A percentile compares a stretch with the other conserved stretches of the same genome.
Conservation (phyloP, 2,113 vertebrate species). For the Acinonyx jubatus region DNA sequence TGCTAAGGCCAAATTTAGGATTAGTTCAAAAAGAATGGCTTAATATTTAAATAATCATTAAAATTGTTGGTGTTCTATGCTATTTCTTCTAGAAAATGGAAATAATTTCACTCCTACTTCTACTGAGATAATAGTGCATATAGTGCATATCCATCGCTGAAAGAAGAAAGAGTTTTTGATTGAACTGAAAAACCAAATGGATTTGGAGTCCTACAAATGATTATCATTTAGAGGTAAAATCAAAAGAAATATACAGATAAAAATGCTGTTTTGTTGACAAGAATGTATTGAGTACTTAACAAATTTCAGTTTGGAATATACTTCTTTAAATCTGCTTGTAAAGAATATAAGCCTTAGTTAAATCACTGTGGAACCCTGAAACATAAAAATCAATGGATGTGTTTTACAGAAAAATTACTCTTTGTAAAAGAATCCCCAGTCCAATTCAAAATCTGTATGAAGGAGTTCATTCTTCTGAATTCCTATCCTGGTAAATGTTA, state of each 20-base stretch:
- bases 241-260: not conserved
- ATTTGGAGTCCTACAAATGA: not conserved
- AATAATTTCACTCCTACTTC: not conserved
- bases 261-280: not conserved
- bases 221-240: not conserved
- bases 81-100: slow-evolving; percentile 31
- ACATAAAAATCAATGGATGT: not conserved
- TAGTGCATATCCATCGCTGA: not conserved
- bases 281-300: not conserved
- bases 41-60: slow-evolving; percentile 6
- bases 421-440: not conserved
- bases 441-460: not conserved
- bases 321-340: not conserved
- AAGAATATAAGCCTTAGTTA: not conserved
- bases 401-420: not conserved
- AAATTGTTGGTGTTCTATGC: not conserved
- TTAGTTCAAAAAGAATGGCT: not conserved
- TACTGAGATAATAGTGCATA: not conserved
- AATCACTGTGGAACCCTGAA: not conserved
- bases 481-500: not conserved
- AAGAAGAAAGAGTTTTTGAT: not conserved
- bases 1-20: not conserved
- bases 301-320: not conserved
- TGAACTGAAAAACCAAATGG: not conserved
- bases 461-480: not conserved